Conservation (phyloP, 2,888 invertebrate species). For the Empis stercorea region DNA sequence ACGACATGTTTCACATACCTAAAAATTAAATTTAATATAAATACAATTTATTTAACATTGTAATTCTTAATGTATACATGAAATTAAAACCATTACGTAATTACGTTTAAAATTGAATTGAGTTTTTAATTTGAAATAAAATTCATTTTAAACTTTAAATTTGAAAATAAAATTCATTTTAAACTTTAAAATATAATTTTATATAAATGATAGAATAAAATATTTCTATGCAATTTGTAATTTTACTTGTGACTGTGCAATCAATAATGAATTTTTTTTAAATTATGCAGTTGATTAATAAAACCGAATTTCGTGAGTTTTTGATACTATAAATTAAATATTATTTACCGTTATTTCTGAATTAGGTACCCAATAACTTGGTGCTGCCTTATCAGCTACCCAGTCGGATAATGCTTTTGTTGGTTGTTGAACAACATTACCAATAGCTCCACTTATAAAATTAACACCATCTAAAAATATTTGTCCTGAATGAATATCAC, state of each 20-base stretch:
- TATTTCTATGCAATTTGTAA: too few relatives aligned
- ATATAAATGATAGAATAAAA: too few relatives aligned
- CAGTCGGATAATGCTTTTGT: slow-evolving; percentile 50
- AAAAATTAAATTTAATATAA: slow-evolving; percentile 9
- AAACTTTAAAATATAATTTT: neutral
- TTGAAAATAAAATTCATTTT: neutral
- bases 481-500: slow-evolving; percentile 44
- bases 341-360: slow-evolving; percentile 54
- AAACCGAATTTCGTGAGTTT: too few relatives aligned
- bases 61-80: too few relatives aligned
- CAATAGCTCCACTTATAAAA: slow-evolving; percentile 48
- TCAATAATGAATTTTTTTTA: too few relatives aligned
- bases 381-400: slow-evolving; percentile 63
- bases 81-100: too few relatives aligned
- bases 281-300: too few relatives aligned
- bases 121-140: neutral
- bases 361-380: slow-evolving; percentile 69
- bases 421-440: slow-evolving; percentile 55
- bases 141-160: slow-evolving; percentile 1
- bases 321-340: too few relatives aligned
- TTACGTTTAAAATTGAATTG: neutral
- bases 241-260: too few relatives aligned
- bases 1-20: slow-evolving; percentile 56
- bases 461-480: slow-evolving; percentile 51
- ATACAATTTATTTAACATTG: too few relatives aligned